Evolutionary conservation across 1,140 invertebrate species (phyloP), one percentile per base, ranked within the genome.

Genomic region (Brachystomella parvula): DNA sequence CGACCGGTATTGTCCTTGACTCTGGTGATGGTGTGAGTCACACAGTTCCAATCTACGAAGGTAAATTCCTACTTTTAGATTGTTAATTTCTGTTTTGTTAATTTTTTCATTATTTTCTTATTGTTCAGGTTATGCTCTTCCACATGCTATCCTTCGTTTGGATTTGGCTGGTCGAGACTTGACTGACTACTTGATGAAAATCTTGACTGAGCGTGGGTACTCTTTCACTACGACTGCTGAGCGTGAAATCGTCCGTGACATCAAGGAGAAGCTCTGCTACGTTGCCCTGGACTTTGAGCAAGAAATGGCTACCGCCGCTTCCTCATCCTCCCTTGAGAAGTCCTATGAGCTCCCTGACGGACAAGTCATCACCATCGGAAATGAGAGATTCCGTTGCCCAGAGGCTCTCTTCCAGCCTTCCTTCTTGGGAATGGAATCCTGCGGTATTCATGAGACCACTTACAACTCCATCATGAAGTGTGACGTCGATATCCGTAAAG

Each of bases 101-200:
- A 15, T 47, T 15, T 15, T 47, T 15, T 15, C 24, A 15, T 57
- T 12, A 9, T 28, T 9, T 28, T 21, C 12, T 57, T 57, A 12
- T 15, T 12, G 12, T 57, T 28, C 21, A 57, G 53, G 90, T 78
- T 91, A 91, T 78, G 88, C 89, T 64, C 80, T 92, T 70, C 89
- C 89, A 47, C 89, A 92, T 77, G 89, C 89, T 78, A 92, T 92
- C 80, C 83, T 89, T 58, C 85, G 90, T 83, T 78, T 91, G 77
- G 89, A 92, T 78, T 83, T 92, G 78, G 89, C 90, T 73, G 90
- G 90, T 75, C 84, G 90, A 69, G 90, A 92, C 79, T 80, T 94
- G 75, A 92, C 90, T 67, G 88, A 91, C 78, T 92, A 93, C 81
- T 82, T 92, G 71, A 90, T 90, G 87, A 93, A 93, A 81, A 93